A percentile compares a stretch with the other conserved stretches of the same genome.
These are phyloP conservation scores for Apoderus coryli DNA, from an alignment of 2,888 invertebrate genomes.

Conservation along the genomic window DNA sequence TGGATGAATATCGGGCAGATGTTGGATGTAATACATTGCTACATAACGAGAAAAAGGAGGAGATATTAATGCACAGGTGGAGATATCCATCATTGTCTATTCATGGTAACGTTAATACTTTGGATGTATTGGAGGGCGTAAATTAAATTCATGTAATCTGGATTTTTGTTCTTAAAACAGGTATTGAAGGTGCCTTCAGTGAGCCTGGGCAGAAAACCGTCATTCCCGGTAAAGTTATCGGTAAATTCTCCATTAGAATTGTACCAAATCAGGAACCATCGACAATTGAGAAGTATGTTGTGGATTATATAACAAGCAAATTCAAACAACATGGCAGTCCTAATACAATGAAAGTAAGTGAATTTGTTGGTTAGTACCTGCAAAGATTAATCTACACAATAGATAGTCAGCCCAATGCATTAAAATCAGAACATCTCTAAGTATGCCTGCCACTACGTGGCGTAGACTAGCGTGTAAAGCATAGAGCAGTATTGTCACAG, in stretches of 20 bases:
- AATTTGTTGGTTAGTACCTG: no score
- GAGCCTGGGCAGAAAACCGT: constrained; percentile 92
- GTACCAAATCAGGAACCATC: constrained; percentile 89
- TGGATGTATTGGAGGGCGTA: constrained; percentile 23
- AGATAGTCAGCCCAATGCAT: no score
- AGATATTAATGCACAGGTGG: constrained; percentile 90
- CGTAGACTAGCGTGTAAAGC: no score
- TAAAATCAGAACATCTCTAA: no score
- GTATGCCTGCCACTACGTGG: no score
- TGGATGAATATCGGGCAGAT: constrained; percentile 56
- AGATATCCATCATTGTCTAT: constrained; percentile 84
- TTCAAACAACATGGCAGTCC: constrained; percentile 73
- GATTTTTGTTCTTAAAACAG: no score
- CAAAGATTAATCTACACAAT: no score
- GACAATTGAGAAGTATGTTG: constrained; percentile 67
- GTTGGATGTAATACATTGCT: constrained; percentile 55
- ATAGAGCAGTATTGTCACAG: no score
- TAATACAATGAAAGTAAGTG: constrained; percentile 63
- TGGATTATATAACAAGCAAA: constrained; percentile 57
- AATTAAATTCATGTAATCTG: no score
- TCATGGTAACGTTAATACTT: constrained; percentile 55
- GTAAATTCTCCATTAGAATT: constrained; percentile 92
- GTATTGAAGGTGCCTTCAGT: constrained; percentile 74
- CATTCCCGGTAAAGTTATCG: constrained; percentile 82
- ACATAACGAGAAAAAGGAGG: constrained; percentile 64